Evolutionary conservation across 2,888 invertebrate species (phyloP), one percentile per base, ranked within the genome.

Genomic region (Cybosia mesomella): DNA sequence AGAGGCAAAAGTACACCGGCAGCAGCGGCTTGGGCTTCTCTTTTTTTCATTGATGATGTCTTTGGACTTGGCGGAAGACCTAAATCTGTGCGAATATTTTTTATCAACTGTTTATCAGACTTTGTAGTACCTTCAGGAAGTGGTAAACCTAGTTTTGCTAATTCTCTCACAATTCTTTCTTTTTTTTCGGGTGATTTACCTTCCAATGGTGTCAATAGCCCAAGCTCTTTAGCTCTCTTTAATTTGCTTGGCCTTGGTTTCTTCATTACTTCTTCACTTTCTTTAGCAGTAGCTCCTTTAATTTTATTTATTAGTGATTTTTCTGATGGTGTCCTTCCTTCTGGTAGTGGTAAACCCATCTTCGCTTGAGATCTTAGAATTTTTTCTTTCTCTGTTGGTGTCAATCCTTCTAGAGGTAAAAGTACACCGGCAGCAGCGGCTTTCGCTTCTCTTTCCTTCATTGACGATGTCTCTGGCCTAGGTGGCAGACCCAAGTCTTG

Each of bases 111-210:
- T 36, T 58, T 73, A 57, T 73, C 86, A 0, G 86, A 85, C 9
- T 79, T 36, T 0, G 87, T 84, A 55, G 74, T 64, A 1, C 83
- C 85, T 68, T 79, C 75, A 0, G 87, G 86, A 2, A 87, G 66
- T 5, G 83, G 77, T 54, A 84, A 18, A 8, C 85, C 84, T 58
- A 73, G 24, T 53, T 67, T 66, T 13, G 73, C 79, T 64, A 79
- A 71, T 4, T 68, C 74, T 54, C 49, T 71, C 36, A 87, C 58
- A 36, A 83, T 72, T 7, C 68, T 77, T 72, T 79, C 75, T 59
- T 85, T 85, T 39, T 83, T 55, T 32, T 68, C 28, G 0, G 63
- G 32, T 2, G 77, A 61, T 62, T 84, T 84, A 0, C 84, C 84
- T 68, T 79, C 81, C 63, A 85, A 70, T 10, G 85, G 85, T 28